Conservation (phyloP, 2,113 vertebrate species). For the Acanthisitta chloris region DNA sequence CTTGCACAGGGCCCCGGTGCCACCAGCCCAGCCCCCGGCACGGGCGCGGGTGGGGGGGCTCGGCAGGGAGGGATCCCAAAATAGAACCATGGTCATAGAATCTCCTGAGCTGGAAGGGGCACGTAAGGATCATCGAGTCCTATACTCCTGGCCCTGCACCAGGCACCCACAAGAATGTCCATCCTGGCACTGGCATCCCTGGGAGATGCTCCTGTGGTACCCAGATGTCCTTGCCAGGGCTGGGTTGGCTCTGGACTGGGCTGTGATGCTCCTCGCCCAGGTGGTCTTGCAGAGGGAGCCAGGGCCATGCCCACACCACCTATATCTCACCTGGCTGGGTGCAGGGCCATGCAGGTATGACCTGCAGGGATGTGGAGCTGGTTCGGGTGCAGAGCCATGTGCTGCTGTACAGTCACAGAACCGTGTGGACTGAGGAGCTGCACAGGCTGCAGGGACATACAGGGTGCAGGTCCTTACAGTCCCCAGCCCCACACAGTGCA, state of each 20-base stretch:
- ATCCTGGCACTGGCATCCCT: fast-evolving
- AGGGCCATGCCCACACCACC: background rate
- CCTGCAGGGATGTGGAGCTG: background rate
- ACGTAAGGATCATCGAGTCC: background rate
- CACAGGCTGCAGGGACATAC: fast-evolving
- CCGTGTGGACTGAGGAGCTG: background rate
- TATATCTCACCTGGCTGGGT: background rate
- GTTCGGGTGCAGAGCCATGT: background rate
- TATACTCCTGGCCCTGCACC: background rate
- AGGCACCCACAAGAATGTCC: background rate
- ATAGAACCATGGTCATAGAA: background rate
- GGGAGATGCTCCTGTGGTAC: background rate
- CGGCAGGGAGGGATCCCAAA: background rate
- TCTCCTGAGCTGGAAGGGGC: background rate
- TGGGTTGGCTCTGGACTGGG: fast-evolving
- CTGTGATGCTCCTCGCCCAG: background rate
- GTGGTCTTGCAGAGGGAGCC: fast-evolving
- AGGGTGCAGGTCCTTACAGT: fast-evolving
- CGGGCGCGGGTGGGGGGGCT: background rate
- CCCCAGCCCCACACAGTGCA: background rate
- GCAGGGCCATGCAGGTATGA: background rate
- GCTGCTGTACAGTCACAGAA: background rate
- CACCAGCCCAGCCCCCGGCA: background rate
- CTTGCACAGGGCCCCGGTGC: background rate
- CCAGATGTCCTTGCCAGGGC: fast-evolving